phyloP scores from a whole-genome alignment of 2,797 vertebrate species.

The Morus bassanus region DNA sequence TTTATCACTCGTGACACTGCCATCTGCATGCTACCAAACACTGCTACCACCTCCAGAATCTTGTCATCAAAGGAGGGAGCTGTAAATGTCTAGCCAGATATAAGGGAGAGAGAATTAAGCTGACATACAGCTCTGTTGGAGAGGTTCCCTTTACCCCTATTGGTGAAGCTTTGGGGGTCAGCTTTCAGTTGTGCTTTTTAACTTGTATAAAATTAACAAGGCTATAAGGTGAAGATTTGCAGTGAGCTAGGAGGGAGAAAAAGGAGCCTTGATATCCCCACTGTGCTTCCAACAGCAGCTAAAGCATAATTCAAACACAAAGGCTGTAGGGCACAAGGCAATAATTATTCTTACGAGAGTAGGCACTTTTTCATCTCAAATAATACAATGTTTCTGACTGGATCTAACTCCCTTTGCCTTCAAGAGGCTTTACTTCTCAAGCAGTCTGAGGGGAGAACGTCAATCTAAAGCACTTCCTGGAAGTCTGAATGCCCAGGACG shows the following conservation, averaged over 20 bases:
- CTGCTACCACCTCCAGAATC: conserved; percentile 94
- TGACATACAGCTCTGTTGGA: background rate
- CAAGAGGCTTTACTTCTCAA: background rate
- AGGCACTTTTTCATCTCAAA: background rate
- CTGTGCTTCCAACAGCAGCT: background rate
- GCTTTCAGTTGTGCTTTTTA: background rate
- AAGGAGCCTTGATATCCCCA: background rate
- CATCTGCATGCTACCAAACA: conserved; percentile 99
- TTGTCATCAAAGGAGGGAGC: conserved; percentile 96
- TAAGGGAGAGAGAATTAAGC: background rate
- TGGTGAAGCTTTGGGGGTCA: background rate
- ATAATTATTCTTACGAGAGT: background rate
- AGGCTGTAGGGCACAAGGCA: background rate
- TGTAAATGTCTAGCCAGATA: conserved; percentile 84
- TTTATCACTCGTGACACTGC: conserved; percentile 95
- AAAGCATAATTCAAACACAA: background rate
- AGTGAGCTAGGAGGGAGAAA: background rate
- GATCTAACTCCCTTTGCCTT: background rate
- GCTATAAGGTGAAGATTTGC: background rate
- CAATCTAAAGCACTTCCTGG: background rate
- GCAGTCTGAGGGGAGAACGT: background rate
- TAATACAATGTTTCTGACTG: background rate
- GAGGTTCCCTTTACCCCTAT: background rate
- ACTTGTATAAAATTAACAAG: background rate
- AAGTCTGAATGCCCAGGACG: background rate